phyloP scores from a whole-genome alignment of 1,140 invertebrate genomes.

The Latrodectus geometricus region DNA sequence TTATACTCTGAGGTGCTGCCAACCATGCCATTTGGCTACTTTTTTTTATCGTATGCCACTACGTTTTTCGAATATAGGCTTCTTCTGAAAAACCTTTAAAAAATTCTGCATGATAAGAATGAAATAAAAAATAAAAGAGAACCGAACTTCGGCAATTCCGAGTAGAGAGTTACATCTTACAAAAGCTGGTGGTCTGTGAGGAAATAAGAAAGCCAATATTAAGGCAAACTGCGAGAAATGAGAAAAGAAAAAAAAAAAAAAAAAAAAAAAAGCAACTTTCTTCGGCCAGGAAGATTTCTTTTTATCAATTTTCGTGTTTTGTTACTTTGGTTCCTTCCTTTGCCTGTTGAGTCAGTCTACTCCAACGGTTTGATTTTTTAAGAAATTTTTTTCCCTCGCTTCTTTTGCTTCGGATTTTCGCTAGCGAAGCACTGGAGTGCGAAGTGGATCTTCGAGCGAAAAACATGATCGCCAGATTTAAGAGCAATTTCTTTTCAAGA shows the following conservation, averaged over 20 bases:
- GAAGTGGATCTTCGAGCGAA: constrained; percentile 34
- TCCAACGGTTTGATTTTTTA: not conserved
- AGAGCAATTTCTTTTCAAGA: constrained; percentile 16
- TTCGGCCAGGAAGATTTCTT: constrained; percentile 39
- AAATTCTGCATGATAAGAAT: not conserved
- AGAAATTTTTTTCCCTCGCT: constrained; percentile 3
- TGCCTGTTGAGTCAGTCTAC: constrained; percentile 37
- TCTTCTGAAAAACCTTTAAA: constrained; percentile 26
- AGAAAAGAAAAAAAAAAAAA: not conserved
- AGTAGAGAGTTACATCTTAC: constrained; percentile 39
- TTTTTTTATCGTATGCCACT: not conserved
- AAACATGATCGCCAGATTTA: constrained; percentile 55
- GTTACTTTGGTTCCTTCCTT: not conserved
- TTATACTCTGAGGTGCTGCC: constrained; percentile 33
- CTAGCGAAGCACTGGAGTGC: constrained; percentile 19
- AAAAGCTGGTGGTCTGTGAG: constrained; percentile 41
- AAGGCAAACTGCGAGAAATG: constrained; percentile 38
- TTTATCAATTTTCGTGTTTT: constrained; percentile 50
- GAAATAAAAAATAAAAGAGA: constrained; percentile 3
- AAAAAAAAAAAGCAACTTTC: constrained; percentile 38
- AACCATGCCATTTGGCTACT: not conserved
- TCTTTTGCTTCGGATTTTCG: constrained; percentile 6
- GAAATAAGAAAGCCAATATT: constrained; percentile 53
- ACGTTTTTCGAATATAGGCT: not conserved
- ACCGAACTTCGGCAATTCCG: constrained; percentile 27